Conservation (phyloP, 2,888 invertebrate genomes). For the Microplitis manilae region DNA sequence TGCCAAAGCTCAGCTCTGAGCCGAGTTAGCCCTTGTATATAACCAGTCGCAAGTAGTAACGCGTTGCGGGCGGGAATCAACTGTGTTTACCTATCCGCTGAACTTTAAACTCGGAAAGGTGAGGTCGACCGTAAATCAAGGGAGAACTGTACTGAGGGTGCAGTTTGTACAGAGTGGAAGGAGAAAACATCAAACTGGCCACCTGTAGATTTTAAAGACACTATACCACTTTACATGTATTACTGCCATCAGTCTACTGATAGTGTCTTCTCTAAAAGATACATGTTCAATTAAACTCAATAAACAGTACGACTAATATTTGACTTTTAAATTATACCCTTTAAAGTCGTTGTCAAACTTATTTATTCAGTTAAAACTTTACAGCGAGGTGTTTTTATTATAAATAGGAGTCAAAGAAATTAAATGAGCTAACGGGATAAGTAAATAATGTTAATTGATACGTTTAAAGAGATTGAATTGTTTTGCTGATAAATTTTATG, state of each 20-base stretch:
- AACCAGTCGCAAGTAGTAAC: background rate
- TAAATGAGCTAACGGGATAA: no score
- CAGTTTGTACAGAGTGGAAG: slow-evolving; percentile 49
- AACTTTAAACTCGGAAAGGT: slow-evolving; percentile 60
- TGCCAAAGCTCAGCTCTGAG: no score
- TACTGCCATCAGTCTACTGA: background rate
- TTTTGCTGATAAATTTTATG: no score
- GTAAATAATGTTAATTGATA: no score
- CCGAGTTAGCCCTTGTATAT: no score
- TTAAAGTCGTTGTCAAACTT: background rate
- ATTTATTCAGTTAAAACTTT: background rate
- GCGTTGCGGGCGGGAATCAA: background rate
- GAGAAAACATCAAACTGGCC: slow-evolving; percentile 9
- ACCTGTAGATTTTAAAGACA: background rate
- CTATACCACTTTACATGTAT: background rate
- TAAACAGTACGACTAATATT: background rate
- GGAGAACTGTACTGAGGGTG: slow-evolving; percentile 62
- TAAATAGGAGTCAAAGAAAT: background rate
- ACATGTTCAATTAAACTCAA: background rate
- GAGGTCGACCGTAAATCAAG: slow-evolving; percentile 63
- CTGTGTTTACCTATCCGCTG: slow-evolving; percentile 53
- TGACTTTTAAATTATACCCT: background rate
- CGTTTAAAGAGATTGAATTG: no score
- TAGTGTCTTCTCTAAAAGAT: background rate
- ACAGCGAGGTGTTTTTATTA: background rate